Conservation (phyloP, 2,113 vertebrate genomes). For the Pachyramphus minor region DNA sequence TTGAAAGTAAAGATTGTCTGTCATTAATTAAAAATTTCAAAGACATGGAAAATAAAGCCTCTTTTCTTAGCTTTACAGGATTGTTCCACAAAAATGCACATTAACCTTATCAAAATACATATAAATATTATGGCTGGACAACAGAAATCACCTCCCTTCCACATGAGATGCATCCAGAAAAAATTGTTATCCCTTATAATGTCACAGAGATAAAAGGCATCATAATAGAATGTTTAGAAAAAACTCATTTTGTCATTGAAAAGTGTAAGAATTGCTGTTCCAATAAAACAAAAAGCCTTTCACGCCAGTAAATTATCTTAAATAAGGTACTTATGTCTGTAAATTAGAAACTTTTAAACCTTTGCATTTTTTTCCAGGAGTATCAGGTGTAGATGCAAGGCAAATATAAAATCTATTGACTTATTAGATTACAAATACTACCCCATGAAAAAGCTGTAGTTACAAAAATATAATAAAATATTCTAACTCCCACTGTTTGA, state of each 20-base stretch:
- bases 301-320: slow-evolving; percentile 35
- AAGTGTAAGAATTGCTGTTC: slow-evolving; percentile 30
- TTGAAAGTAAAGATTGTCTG: background rate
- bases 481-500: slow-evolving; percentile 48
- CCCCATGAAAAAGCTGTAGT: slow-evolving; percentile 68
- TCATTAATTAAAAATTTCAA: slow-evolving; percentile 2
- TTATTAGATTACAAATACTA: slow-evolving; percentile 71
- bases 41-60: background rate
- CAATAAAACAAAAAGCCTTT: slow-evolving; percentile 19
- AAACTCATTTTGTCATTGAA: slow-evolving; percentile 25
- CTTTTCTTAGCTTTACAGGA: background rate
- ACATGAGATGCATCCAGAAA: background rate
- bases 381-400: slow-evolving; percentile 67
- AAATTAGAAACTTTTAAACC: slow-evolving; percentile 74
- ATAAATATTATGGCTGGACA: background rate
- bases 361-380: slow-evolving; percentile 59
- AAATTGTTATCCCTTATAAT: background rate
- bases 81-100: background rate
- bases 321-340: too few relatives aligned
- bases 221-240: slow-evolving; percentile 46
- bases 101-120: background rate
- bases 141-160: background rate
- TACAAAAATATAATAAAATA: slow-evolving; percentile 82
- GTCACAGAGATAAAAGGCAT: slow-evolving; percentile 57
- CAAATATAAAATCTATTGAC: slow-evolving; percentile 67